Conservation (phyloP, 2,888 invertebrate genomes). For the Euproctis similis region DNA sequence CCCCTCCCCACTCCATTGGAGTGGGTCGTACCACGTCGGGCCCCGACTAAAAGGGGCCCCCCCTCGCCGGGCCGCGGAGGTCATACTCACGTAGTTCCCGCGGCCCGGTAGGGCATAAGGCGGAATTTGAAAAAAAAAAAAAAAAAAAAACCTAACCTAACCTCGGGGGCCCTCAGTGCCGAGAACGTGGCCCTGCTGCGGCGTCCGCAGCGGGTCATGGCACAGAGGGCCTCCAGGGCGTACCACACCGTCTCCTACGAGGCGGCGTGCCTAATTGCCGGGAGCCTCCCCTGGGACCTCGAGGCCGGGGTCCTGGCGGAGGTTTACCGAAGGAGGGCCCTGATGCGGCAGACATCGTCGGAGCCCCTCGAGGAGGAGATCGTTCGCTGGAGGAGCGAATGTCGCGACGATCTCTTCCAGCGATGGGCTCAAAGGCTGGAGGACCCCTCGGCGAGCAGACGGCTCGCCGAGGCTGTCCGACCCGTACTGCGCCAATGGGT, state of each 20-base stretch:
- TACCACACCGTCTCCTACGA: conserved; percentile 7
- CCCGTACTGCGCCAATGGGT: neutral
- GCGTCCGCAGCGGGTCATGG: neutral
- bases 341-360: neutral
- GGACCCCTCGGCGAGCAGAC: neutral
- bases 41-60: neutral
- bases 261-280: conserved; percentile 6
- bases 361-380: neutral
- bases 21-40: neutral
- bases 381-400: neutral
- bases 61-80: neutral
- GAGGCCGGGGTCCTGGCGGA: conserved; percentile 4
- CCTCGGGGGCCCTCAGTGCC: neutral
- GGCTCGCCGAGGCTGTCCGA: neutral
- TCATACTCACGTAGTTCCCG: conserved; percentile 1
- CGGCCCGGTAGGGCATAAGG: neutral
- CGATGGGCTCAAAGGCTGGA: neutral
- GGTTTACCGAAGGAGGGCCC: neutral
- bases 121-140: no score
- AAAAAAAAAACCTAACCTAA: no score
- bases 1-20: neutral
- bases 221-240: conserved; percentile 1
- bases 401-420: conserved; percentile 15
- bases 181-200: neutral
- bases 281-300: conserved; percentile 7